phyloP scores from a whole-genome alignment of 2,113 vertebrate species.

The Amazona guildingii region DNA sequence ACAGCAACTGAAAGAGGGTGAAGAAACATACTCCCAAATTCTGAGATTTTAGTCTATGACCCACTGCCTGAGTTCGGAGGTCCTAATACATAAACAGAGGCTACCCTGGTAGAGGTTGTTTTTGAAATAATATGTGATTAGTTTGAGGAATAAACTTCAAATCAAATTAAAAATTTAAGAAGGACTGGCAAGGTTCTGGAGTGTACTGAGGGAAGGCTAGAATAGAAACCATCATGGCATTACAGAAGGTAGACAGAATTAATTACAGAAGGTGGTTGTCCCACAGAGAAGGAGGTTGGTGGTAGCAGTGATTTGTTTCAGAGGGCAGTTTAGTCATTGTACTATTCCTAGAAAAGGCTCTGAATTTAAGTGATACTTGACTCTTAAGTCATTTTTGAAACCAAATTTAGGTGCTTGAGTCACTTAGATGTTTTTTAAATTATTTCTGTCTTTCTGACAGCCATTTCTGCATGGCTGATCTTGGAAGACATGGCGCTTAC shows the following conservation, averaged over 20 bases:
- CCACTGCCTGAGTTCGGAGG: background rate
- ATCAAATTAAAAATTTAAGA: constrained; percentile 16
- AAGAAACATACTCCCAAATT: background rate
- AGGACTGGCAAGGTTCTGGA: background rate
- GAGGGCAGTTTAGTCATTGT: constrained; percentile 22
- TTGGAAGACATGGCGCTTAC: background rate
- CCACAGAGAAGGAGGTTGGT: background rate
- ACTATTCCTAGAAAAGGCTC: constrained; percentile 23
- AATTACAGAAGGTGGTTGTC: background rate
- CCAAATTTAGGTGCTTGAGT: constrained; percentile 35
- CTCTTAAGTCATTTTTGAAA: background rate
- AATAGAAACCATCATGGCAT: background rate
- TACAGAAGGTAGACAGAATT: background rate
- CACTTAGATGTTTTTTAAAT: background rate
- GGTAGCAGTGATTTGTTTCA: constrained; percentile 34
- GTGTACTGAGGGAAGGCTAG: background rate
- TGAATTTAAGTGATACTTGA: constrained; percentile 17
- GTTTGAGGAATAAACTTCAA: constrained; percentile 4
- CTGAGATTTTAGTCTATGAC: background rate
- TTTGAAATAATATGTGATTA: background rate
- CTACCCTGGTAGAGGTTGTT: background rate
- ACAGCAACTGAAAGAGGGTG: background rate
- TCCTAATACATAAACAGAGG: background rate
- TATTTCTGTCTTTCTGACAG: constrained; percentile 22
- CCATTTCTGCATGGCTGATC: background rate